Base-by-base conservation (phyloP, 2,888 invertebrate species). In the Sinhomidia bicolor region DNA sequence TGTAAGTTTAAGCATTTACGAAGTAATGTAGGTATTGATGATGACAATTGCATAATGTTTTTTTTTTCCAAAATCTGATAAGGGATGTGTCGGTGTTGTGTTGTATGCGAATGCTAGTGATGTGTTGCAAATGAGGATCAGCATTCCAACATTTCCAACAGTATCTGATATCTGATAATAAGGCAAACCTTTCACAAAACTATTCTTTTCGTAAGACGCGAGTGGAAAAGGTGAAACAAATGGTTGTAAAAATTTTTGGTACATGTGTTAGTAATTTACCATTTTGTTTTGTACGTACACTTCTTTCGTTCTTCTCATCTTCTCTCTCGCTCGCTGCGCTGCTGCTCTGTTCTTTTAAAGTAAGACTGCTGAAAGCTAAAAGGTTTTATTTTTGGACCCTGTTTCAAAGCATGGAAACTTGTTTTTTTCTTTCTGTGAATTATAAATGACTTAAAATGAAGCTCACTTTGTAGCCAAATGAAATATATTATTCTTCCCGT, bases 301-400 rank as follows among this genome's bases (percentile, higher is more conserved):
- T 36, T 36, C 36, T 36, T 36, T 36, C n/a, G n/a, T n/a, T 36
- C 36, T 36, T 36, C 36, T n/a, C n/a, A n/a, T n/a, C n/a, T n/a
- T n/a, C n/a, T n/a, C n/a, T n/a, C n/a, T n/a, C n/a, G n/a, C n/a
- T n/a, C n/a, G n/a, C n/a, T 36, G 36, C 36, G 36, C 7, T 54
- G n/a, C n/a, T n/a, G n/a, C n/a, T n/a, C n/a, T n/a, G n/a, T n/a
- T n/a, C n/a, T n/a, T n/a, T n/a, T n/a, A 54, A 54, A 7, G n/a
- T 17, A 14, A 65, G 1, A 10, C 41, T 20, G 23, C 20, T 76
- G 51, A 76, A 68, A 29, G 32, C 60, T 36, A 29, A 74, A 47
- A 62, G n/a, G 51, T 82, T 82, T 83, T 85, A 85, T 85, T 85
- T 85, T 85, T 85, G 76, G 76, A 85, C 14, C 60, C 10, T 44